Percentiles rank a stretch among this genome's conserved stretches.
Evolutionary conservation across 2,888 invertebrate species (phyloP).

Genomic region (Patella ulyssiponensis): DNA sequence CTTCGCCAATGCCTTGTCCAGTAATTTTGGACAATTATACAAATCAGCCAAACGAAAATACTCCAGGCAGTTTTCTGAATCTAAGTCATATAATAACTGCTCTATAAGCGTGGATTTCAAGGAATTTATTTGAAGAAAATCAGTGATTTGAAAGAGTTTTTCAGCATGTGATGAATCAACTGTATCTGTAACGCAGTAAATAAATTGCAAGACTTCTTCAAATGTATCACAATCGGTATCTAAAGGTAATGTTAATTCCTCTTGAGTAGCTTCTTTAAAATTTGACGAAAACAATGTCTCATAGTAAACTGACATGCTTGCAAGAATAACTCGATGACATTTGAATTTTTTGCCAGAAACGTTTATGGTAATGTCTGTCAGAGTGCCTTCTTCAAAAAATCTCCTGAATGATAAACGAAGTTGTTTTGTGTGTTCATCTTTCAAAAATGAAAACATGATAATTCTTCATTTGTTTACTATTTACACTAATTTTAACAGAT

Average conservation of each 20-base stretch:
- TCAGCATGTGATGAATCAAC: background rate
- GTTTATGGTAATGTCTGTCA: background rate
- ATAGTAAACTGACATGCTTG: background rate
- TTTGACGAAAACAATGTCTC: background rate
- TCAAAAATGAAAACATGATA: background rate
- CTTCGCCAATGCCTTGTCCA: background rate
- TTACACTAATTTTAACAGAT: too few species aligned
- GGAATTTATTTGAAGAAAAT: background rate
- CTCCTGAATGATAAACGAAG: background rate
- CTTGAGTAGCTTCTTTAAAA: background rate
- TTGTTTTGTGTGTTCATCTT: constrained; percentile 3
- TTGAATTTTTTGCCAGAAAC: background rate
- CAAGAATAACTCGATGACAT: background rate
- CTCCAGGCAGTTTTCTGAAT: background rate
- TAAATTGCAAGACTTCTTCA: constrained; percentile 1
- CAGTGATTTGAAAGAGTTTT: background rate
- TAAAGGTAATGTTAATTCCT: background rate
- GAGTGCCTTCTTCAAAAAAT: background rate
- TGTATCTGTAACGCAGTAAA: background rate
- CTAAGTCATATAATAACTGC: background rate
- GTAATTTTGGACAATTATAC: background rate
- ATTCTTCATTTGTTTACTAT: too few species aligned
- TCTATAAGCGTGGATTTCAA: background rate
- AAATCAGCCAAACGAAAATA: background rate
- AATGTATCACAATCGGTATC: background rate